Base-by-base conservation (phyloP, 2,888 invertebrate species). In the Deilephila elpenor region DNA sequence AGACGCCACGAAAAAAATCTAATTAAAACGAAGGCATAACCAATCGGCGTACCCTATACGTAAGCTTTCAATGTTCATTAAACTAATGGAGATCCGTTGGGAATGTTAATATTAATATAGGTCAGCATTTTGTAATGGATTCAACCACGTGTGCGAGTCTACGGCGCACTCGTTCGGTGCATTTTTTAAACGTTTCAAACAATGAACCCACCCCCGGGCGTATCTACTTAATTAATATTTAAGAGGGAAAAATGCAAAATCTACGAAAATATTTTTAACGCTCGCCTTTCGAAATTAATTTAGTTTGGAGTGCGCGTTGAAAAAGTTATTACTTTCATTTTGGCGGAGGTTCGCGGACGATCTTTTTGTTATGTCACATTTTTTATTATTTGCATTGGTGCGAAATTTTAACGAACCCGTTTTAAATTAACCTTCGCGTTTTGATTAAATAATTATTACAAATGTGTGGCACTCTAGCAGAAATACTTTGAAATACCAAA, bases 61-160 rank as follows among this genome's bases (percentile, higher is more conserved):
- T 5, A 44, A 44, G 78, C 78, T 78, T 78, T 76, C 78, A 78
- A 77, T 75, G 76, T 75, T 78, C 79, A 81, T 81, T 80, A 80
- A 78, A 62, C 77, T 81, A 81, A 81, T 81, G 78, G 79, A 61
- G 51, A 5, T n/a, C 72, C 64, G 72, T 62, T 34, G 76, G 76
- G 76, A 78, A 78, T 74, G 72, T 64, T 73, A 74, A 76, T 53
- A 37, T 76, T 77, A 76, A 79, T 71, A 74, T 74, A 73, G 71
- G 71, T 76, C 74, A 75, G 76, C 77, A 75, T 78, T 80, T 78
- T 75, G 73, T 17, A 72, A 74, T 60, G 74, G 74, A 70, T 75
- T 72, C 74, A 71, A 62, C 73, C 72, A 75, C 75, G 71, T 74
- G 75, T 51, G 20, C 20, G 44, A 17, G 6, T 37, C 37, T 6